A percentile compares a stretch with the other conserved stretches of the same genome.
These are phyloP conservation scores for Macquaria australasica DNA, from an alignment of 2,113 vertebrate genomes.

Conservation along the genomic window DNA sequence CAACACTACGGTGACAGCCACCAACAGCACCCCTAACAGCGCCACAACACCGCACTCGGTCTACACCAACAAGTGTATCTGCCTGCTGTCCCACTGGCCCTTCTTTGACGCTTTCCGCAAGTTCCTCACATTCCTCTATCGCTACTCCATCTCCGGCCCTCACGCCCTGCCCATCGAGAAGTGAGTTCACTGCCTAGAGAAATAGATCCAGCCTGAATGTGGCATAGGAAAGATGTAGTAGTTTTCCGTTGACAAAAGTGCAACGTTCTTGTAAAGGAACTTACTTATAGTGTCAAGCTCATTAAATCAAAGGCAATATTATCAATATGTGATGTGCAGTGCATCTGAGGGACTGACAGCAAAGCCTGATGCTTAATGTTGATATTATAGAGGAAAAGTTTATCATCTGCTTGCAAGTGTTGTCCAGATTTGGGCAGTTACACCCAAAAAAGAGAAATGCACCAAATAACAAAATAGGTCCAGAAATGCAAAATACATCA, in stretches of 20 bases:
- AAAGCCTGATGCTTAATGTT: not conserved
- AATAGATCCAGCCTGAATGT: not conserved
- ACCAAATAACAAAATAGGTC: not conserved
- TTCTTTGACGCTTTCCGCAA: conserved; percentile 99
- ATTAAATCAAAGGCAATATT: not conserved
- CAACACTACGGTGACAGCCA: conserved; percentile 47
- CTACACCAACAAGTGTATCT: conserved; percentile 98
- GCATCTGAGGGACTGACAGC: not conserved
- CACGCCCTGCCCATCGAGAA: conserved; percentile 98
- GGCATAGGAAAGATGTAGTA: not conserved
- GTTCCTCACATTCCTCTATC: conserved; percentile 98
- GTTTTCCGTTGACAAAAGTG: not conserved
- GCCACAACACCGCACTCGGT: conserved; percentile 64
- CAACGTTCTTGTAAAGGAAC: not conserved
- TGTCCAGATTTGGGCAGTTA: no score
- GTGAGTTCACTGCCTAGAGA: conserved; percentile 83
- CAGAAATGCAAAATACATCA: not conserved
- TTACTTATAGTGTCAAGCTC: not conserved
- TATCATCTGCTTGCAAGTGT: not conserved
- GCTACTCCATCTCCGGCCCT: conserved; percentile 98
- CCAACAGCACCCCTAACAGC: conserved; percentile 2
- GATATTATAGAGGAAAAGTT: not conserved
- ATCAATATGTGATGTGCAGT: not conserved
- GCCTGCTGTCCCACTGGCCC: conserved; percentile 98
- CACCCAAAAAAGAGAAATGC: no score